phyloP scores from a whole-genome alignment of 1,140 invertebrate genomes.

The Apis laboriosa region DNA sequence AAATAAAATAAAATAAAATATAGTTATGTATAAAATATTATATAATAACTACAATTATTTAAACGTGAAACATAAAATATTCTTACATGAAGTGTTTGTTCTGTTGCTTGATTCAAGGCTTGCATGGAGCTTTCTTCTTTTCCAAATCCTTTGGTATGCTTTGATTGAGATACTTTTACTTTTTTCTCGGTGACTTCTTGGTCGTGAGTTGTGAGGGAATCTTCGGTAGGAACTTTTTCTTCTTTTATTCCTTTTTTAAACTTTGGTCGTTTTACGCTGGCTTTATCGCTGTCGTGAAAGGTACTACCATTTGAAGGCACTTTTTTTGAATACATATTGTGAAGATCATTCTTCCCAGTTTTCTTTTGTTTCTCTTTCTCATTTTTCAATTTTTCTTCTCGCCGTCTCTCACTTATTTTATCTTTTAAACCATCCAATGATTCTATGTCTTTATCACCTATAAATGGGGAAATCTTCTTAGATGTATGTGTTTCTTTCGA shows the following conservation, averaged over 20 bases:
- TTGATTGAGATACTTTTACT: slow-evolving; percentile 73
- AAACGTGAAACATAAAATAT: slow-evolving; percentile 50
- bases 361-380: slow-evolving; percentile 82
- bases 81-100: slow-evolving; percentile 89
- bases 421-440: slow-evolving; percentile 80
- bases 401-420: slow-evolving; percentile 84
- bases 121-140: slow-evolving; percentile 83
- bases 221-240: slow-evolving; percentile 60
- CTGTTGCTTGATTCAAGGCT: slow-evolving; percentile 88
- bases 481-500: slow-evolving; percentile 59
- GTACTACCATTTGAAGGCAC: slow-evolving; percentile 80
- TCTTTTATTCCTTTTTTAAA: slow-evolving; percentile 70
- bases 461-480: slow-evolving; percentile 69
- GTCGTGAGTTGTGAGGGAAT: slow-evolving; percentile 60
- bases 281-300: slow-evolving; percentile 72
- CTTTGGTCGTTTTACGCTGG: slow-evolving; percentile 71
- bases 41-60: slow-evolving; percentile 10
- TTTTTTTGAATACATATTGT: slow-evolving; percentile 75
- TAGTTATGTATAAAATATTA: slow-evolving; percentile 4
- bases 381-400: slow-evolving; percentile 85
- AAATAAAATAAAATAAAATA: not conserved
- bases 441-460: slow-evolving; percentile 76
- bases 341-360: slow-evolving; percentile 62
- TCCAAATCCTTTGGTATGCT: slow-evolving; percentile 70
- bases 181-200: slow-evolving; percentile 68